A percentile compares a stretch with the other conserved stretches of the same genome.
Conservation (phyloP, 2,888 invertebrate species). For the Sinodicranocentrus sp. region DNA sequence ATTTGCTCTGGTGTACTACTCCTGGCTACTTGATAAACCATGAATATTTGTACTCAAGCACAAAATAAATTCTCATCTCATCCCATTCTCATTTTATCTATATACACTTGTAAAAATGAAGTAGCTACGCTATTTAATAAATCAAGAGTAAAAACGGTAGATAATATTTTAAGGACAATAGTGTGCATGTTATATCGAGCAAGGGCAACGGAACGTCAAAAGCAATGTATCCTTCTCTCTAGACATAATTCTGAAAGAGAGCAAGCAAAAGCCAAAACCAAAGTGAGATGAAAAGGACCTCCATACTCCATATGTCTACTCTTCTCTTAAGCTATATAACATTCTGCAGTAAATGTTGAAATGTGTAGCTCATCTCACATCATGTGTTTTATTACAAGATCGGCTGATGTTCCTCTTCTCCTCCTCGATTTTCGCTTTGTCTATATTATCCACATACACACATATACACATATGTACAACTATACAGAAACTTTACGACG, state of each 20-base stretch:
- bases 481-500: too few species aligned
- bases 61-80: too few species aligned
- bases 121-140: too few species aligned
- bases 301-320: slow-evolving; percentile 30
- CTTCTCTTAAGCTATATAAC: neutral
- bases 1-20: too few species aligned
- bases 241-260: neutral
- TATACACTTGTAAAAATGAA: too few species aligned
- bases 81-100: too few species aligned
- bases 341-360: slow-evolving; percentile 12
- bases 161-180: neutral
- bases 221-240: neutral
- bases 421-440: neutral
- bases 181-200: neutral
- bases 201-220: slow-evolving; percentile 26
- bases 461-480: neutral
- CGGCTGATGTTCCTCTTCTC: slow-evolving; percentile 33
- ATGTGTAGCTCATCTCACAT: slow-evolving; percentile 29
- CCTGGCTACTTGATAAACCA: too few species aligned
- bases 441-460: slow-evolving; percentile 1
- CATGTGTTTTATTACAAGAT: slow-evolving; percentile 37
- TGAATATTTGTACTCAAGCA: too few species aligned
- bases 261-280: neutral
- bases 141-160: too few species aligned
- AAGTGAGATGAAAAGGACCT: slow-evolving; percentile 30